Conservation (phyloP, 2,888 invertebrate genomes). For the Mythimna lalbum region DNA sequence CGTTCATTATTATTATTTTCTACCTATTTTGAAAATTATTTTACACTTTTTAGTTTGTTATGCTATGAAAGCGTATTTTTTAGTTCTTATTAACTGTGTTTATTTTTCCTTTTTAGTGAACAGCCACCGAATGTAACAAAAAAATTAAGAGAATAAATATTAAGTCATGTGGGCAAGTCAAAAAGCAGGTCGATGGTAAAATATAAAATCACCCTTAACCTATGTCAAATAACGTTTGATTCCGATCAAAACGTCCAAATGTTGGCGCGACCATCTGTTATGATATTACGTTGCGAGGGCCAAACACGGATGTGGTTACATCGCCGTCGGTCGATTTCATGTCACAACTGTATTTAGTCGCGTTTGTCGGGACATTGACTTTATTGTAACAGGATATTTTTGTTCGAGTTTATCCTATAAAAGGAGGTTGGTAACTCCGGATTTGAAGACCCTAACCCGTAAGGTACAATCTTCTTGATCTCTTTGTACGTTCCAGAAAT, state of each 20-base stretch:
- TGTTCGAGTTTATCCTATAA: constrained; percentile 9
- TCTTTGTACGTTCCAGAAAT: neutral
- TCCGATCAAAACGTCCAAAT: constrained; percentile 8
- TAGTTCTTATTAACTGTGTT: too few relatives aligned
- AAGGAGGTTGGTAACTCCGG: neutral
- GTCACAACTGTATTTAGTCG: constrained; percentile 30
- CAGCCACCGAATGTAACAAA: too few relatives aligned
- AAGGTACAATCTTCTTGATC: neutral
- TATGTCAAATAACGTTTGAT: constrained; percentile 11
- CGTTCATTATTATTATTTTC: too few relatives aligned
- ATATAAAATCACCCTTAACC: too few relatives aligned
- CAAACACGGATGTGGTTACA: constrained; percentile 54
- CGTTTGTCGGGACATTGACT: constrained; percentile 24
- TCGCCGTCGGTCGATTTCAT: constrained; percentile 36
- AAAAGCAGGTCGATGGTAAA: too few relatives aligned
- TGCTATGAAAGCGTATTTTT: too few relatives aligned
- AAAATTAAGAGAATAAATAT: too few relatives aligned
- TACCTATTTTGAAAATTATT: too few relatives aligned
- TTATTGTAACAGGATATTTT: constrained; percentile 28
- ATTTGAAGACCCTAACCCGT: neutral
- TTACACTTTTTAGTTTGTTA: too few relatives aligned
- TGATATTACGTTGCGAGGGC: constrained; percentile 47
- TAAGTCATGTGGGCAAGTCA: too few relatives aligned
- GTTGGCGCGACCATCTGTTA: constrained; percentile 49
- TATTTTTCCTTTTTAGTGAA: too few relatives aligned